These are phyloP conservation scores for Heliconius nattereri DNA, from an alignment of 1,140 invertebrate genomes.

Conservation along the genomic window DNA sequence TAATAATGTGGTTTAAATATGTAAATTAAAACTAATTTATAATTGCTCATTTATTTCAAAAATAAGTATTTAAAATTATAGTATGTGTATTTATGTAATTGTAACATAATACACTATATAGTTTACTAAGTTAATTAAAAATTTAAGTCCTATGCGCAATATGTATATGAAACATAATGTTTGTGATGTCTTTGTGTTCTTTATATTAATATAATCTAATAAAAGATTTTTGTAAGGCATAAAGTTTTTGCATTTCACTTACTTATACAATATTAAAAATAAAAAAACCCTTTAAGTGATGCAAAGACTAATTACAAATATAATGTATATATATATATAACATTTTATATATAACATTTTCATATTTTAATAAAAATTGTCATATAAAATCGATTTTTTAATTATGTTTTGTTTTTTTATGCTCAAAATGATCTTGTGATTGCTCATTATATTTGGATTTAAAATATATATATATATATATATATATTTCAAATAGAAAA, in stretches of 20 bases:
- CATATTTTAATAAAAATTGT: slow-evolving; percentile 1
- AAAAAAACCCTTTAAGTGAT: neutral
- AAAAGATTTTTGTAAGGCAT: slow-evolving; percentile 9
- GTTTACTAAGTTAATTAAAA: neutral
- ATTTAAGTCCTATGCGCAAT: slow-evolving; percentile 44
- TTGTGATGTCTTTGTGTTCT: slow-evolving; percentile 48
- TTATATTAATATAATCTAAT: slow-evolving; percentile 2
- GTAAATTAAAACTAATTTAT: neutral
- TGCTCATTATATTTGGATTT: neutral
- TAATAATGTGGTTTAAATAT: too few species aligned
- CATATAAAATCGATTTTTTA: slow-evolving; percentile 6
- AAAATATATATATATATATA: too few species aligned
- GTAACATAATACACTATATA: neutral
- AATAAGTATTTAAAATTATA: neutral
- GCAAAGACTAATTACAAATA: neutral
- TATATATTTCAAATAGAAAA: neutral
- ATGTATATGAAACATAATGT: slow-evolving; percentile 48
- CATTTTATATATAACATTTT: neutral
- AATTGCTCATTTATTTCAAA: neutral
- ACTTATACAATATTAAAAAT: neutral
- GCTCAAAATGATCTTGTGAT: neutral
- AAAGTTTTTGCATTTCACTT: slow-evolving; percentile 7
- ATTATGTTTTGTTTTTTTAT: neutral
- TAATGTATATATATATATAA: too few species aligned
- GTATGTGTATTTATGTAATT: neutral